Conservation (phyloP, 2,888 invertebrate species). For the Pycnomerus fuliginosus region DNA sequence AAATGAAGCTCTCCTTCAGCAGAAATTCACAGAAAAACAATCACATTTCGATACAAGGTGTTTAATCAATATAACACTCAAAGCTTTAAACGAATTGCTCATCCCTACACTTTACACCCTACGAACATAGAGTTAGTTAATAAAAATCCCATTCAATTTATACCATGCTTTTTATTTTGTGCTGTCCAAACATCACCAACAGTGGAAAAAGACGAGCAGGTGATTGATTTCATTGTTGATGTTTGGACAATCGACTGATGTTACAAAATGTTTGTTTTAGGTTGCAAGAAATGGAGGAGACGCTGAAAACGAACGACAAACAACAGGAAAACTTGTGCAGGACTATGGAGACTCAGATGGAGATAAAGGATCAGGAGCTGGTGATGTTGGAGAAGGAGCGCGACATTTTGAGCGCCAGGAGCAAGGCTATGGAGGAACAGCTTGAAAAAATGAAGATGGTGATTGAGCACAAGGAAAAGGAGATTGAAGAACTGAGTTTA, state of each 20-base stretch:
- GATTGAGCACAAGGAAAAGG: slow-evolving; percentile 6
- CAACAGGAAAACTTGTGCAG: slow-evolving; percentile 8
- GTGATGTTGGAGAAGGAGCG: slow-evolving; percentile 5
- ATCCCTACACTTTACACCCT: slow-evolving; percentile 32
- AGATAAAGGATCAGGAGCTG: slow-evolving; percentile 32
- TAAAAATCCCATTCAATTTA: slow-evolving; percentile 11
- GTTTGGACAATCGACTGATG: slow-evolving; percentile 46
- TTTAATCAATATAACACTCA: slow-evolving; percentile 47
- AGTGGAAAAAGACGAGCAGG: slow-evolving; percentile 6
- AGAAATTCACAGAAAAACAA: slow-evolving; percentile 43
- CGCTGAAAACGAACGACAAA: slow-evolving; percentile 1
- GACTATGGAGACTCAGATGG: slow-evolving; percentile 6
- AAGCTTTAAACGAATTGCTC: slow-evolving; percentile 47
- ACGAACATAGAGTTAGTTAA: slow-evolving; percentile 8
- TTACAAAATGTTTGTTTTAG: slow-evolving; percentile 48
- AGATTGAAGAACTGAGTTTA: slow-evolving; percentile 2
- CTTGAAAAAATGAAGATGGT: slow-evolving; percentile 14
- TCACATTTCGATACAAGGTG: slow-evolving; percentile 48
- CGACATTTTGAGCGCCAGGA: not conserved
- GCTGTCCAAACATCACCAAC: slow-evolving; percentile 18
- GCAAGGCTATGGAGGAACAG: slow-evolving; percentile 30
- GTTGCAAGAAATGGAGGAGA: slow-evolving; percentile 36
- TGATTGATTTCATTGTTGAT: slow-evolving; percentile 29
- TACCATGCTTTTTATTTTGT: too few species aligned
- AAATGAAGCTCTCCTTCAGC: slow-evolving; percentile 40